phyloP scores from a whole-genome alignment of 2,888 invertebrate species.

The Balanococcus diminutus region DNA sequence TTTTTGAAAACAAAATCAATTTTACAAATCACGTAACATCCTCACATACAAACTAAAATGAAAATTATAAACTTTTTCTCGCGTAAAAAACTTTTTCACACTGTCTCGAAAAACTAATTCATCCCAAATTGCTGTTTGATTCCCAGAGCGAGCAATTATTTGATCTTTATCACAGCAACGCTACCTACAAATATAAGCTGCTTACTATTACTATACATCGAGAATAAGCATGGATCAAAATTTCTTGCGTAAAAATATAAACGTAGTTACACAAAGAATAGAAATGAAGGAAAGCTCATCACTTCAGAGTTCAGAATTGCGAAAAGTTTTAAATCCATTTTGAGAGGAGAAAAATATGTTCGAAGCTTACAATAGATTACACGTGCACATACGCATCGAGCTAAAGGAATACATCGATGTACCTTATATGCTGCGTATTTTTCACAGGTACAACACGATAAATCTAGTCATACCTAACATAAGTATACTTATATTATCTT shows the following conservation, averaged over 20 bases:
- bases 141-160: conserved; percentile 33
- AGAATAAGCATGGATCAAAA: neutral
- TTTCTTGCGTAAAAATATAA: neutral
- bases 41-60: conserved; percentile 21
- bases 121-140: conserved; percentile 33
- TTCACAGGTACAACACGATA: neutral
- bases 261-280: neutral
- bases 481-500: neutral
- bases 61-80: conserved; percentile 37
- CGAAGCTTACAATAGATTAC: conserved; percentile 2
- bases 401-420: neutral
- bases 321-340: conserved; percentile 3
- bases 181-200: neutral
- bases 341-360: neutral
- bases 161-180: conserved; percentile 13
- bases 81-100: conserved; percentile 5
- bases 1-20: conserved; percentile 7
- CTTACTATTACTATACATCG: neutral
- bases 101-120: conserved; percentile 32
- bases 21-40: conserved; percentile 31
- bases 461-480: neutral
- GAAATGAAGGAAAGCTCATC: conserved; percentile 20
- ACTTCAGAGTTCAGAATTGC: conserved; percentile 5
- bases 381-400: neutral
- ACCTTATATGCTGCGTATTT: neutral